phyloP scores from a whole-genome alignment of 2,888 invertebrate species.

The Tachina grossa region DNA sequence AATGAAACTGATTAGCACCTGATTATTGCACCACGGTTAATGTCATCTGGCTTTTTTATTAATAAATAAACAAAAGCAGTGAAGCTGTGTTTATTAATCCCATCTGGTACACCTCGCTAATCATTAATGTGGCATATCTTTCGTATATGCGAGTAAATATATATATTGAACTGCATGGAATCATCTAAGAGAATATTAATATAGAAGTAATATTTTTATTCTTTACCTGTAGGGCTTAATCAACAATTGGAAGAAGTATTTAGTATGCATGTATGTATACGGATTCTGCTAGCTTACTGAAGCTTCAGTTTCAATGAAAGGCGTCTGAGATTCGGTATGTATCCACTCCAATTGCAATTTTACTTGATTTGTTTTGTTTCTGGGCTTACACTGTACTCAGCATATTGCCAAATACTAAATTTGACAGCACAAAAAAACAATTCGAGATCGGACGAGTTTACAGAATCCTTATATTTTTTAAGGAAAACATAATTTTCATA shows the following conservation, averaged over 20 bases:
- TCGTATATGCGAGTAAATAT: too few relatives aligned
- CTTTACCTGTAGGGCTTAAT: too few relatives aligned
- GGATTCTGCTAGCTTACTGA: too few relatives aligned
- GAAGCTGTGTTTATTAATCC: conserved; percentile 23
- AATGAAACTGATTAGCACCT: too few relatives aligned
- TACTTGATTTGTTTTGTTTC: conserved; percentile 44
- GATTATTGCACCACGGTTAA: too few relatives aligned
- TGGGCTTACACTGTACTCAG: conserved; percentile 42
- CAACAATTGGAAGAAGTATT: too few relatives aligned
- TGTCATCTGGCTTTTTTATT: neutral
- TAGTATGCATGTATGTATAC: too few relatives aligned
- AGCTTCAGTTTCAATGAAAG: neutral
- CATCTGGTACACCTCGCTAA: neutral
- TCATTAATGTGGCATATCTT: neutral
- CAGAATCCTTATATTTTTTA: conserved; percentile 20
- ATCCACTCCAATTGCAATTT: neutral
- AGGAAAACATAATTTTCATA: neutral
- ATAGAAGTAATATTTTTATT: too few relatives aligned
- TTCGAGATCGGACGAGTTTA: conserved; percentile 47
- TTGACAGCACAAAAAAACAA: conserved; percentile 46
- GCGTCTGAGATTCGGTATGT: neutral
- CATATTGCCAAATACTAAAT: conserved; percentile 41
- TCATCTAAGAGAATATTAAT: too few relatives aligned
- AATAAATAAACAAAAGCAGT: conserved; percentile 43
- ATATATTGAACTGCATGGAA: too few relatives aligned